Evolutionary conservation across 2,888 invertebrate species (phyloP), one percentile per base, ranked within the genome.

Genomic region (Pristionchus mayeri): DNA sequence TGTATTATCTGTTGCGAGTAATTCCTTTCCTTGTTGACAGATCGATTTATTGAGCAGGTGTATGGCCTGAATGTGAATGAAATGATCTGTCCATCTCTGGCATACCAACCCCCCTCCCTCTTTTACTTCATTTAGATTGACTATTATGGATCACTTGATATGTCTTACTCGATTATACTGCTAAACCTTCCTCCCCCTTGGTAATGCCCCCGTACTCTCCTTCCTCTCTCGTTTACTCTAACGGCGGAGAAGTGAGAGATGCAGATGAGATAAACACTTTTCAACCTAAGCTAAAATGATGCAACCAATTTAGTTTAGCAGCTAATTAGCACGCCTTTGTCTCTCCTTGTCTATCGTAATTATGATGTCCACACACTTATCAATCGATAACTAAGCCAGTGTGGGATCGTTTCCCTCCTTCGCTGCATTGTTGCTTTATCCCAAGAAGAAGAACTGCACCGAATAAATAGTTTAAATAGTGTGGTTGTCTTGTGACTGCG

Each of bases 391-490:
- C 6, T 40, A 60, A 60, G 30, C 40, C 21, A 40, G n/a, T n/a
- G 37, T 40, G 21, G 67, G 7, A 40, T 71, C 67, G 40, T 71
- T 40, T 37, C 30, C 44, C 44, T 44, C 44, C n/a, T 57, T 63
- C 40, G 21, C 40, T n/a, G n/a, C n/a, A n/a, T 71, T 71, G 71
- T 71, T 71, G 71, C 71, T 71, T 71, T 71, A 71, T 71, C 44
- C 34, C 71, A 44, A 71, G 24, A 13, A 40, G 71, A 67, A n/a
- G n/a, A n/a, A 18, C 7, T 67, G 40, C 40, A 40, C 24, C 71
- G 37, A 16, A 71, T 71, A 71, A 71, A 71, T 27, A 40, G 21
- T 34, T 34, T 63, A 34, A 34, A 63, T 37, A 16, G 18, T 34
- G 30, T 34, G 30, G 34, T 63, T 21, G 63, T 37, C 34, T 34